Evolutionary conservation across 2,888 invertebrate genomes (phyloP), one percentile per base, ranked within the genome.

Genomic region (Neocrepidodera transversa): DNA sequence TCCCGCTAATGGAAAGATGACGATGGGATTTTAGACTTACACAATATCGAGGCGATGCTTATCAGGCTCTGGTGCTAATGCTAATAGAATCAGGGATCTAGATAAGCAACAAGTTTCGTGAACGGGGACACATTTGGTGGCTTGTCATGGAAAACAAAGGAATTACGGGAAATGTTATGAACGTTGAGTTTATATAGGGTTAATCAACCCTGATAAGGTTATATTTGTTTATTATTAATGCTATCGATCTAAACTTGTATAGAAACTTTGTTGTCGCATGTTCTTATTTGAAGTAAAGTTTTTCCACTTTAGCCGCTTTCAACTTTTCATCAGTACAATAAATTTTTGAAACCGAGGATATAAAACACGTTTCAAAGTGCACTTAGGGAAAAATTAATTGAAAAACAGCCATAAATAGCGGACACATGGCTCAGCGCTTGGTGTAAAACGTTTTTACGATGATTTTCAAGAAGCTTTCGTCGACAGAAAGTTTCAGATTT

Each of bases 1-100:
- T 43, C 20, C 20, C 32, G 53, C 43, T 53, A 53, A 53, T 53
- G 53, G 53, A 53, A 53, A 53, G 53, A 53, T 53, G 53, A 53
- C 43, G 53, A 53, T 42, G 53, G 53, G 53, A 42, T 53, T 53
- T 53, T 53, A 43, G 35, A 43, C 53, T 53, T 53, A 43, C 43
- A 53, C 43, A 53, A 53, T 53, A 53, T 53, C 30, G 30, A 20
- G 53, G 20, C 13, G 42, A 42, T 42, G 42, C 32, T 43, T 53
- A 53, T 53, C 43, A 16, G 5, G 28, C 23, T 32, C 18, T 17
- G n/a, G n/a, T 43, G 14, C 32, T 53, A 23, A 53, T 53, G 23
- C 43, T 53, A 43, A 53, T 53, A 20, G 20, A 53, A 53, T 43
- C 43, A 8, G 32, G 23, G 17, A 38, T 38, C n/a, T 42, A 42